Conservation (phyloP, 2,113 vertebrate species). For the Bufo bufo region DNA sequence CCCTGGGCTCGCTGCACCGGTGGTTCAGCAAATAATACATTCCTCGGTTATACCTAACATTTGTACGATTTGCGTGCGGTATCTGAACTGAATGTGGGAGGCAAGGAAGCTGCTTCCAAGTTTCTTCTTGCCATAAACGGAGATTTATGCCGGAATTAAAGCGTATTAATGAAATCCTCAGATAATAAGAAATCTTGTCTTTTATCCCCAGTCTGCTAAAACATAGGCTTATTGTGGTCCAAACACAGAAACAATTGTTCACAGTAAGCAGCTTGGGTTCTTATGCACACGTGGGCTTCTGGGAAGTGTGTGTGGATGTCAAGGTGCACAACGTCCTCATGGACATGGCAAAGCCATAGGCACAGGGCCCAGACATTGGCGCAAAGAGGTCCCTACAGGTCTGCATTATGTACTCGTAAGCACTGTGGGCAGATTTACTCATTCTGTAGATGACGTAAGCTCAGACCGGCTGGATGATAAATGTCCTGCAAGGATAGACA, state of each 20-base stretch:
- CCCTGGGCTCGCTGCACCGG: not conserved
- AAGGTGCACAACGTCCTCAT: not conserved
- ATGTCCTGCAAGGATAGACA: too few species aligned
- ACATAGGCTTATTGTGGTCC: constrained; percentile 3
- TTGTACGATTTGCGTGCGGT: not conserved
- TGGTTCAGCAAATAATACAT: not conserved
- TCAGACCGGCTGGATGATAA: too few species aligned
- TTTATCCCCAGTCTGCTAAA: not conserved
- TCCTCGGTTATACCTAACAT: not conserved
- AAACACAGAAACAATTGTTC: not conserved
- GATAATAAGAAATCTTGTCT: constrained; percentile 1
- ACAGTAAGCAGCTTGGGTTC: not conserved
- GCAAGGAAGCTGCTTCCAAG: not conserved
- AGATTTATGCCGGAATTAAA: constrained; percentile 14
- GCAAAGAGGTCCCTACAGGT: too few species aligned
- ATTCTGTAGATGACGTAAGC: too few species aligned
- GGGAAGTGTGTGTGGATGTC: not conserved
- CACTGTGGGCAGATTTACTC: too few species aligned
- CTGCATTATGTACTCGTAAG: too few species aligned
- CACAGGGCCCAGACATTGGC: not conserved
- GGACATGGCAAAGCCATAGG: not conserved
- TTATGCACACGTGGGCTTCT: not conserved
- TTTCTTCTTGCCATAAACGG: not conserved
- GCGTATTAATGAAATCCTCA: constrained; percentile 17
- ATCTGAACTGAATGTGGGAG: not conserved